Percentiles rank a stretch among this genome's conserved stretches.
Evolutionary conservation across 2,113 vertebrate species (phyloP).

Genomic region (Lophochroa leadbeateri): DNA sequence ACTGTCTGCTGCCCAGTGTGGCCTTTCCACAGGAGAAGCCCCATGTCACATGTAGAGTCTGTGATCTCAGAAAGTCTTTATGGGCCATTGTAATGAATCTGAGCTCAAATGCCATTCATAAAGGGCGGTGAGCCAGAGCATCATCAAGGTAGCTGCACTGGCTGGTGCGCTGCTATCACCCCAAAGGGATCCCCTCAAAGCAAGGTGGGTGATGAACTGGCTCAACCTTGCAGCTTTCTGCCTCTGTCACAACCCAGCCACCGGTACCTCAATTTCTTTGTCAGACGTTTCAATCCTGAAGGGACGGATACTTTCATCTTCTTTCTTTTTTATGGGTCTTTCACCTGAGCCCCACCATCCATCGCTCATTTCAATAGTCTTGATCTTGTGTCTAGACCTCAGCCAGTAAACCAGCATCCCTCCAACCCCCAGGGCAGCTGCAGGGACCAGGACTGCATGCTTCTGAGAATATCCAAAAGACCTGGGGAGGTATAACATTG

Average conservation of each 20-base stretch:
- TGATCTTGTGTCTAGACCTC: conserved; percentile 54
- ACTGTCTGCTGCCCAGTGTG: fast-evolving
- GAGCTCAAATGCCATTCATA: background rate
- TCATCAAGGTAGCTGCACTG: background rate
- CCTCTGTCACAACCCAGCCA: background rate
- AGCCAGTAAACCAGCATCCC: conserved; percentile 76
- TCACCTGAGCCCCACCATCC: conserved; percentile 85
- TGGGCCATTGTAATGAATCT: background rate
- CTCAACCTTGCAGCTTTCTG: background rate
- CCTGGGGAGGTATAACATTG: conserved; percentile 11
- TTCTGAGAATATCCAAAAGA: conserved; percentile 51
- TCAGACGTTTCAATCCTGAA: conserved; percentile 19
- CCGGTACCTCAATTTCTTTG: background rate
- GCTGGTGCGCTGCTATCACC: background rate
- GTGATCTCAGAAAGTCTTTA: background rate
- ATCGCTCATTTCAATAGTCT: conserved; percentile 78
- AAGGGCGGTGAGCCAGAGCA: background rate
- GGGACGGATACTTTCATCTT: background rate
- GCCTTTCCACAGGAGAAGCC: background rate
- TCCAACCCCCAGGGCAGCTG: conserved; percentile 64
- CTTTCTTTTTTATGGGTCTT: background rate
- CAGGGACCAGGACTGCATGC: conserved; percentile 67
- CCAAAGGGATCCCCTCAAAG: fast-evolving
- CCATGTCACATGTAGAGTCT: background rate
- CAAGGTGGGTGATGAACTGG: background rate